These are phyloP conservation scores for Dryomyza anilis DNA, from an alignment of 2,888 invertebrate genomes.

Conservation along the genomic window DNA sequence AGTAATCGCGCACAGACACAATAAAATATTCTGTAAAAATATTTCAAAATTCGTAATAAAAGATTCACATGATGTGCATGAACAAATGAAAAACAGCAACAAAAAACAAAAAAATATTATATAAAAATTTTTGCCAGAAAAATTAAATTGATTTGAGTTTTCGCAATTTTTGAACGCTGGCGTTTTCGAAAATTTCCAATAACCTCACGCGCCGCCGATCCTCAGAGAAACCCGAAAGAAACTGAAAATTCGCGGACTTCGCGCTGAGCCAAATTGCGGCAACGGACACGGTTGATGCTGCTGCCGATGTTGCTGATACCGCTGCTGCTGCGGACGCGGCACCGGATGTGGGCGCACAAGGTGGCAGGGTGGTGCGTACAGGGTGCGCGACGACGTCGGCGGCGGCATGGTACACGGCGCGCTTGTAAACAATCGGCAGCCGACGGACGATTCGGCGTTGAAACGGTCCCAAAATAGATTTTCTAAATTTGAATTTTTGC, in stretches of 20 bases:
- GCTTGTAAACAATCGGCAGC: constrained; percentile 18
- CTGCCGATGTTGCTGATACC: constrained; percentile 1
- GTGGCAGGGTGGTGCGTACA: neutral
- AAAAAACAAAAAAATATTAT: too few relatives aligned
- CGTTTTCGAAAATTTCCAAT: constrained; percentile 9
- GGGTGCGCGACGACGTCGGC: neutral
- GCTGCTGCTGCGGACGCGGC: neutral
- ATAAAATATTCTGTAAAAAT: neutral
- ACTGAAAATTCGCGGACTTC: constrained; percentile 26
- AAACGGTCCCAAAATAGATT: constrained; percentile 23
- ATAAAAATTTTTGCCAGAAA: neutral
- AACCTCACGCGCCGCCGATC: constrained; percentile 37
- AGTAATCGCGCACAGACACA: neutral
- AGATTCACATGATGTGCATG: too few relatives aligned
- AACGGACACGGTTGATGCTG: too few relatives aligned
- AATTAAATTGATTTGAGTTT: constrained; percentile 7
- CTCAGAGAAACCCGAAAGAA: constrained; percentile 48
- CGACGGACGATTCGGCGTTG: neutral
- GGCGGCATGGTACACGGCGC: neutral
- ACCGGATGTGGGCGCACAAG: neutral
- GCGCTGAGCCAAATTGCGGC: constrained; percentile 4
- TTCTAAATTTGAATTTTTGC: constrained; percentile 20
- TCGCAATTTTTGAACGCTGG: neutral
- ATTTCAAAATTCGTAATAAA: neutral
- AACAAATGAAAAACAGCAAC: too few relatives aligned